Conservation (phyloP, 92 coral and sea anemone genomes). For the Palythoa caribaeorum region DNA sequence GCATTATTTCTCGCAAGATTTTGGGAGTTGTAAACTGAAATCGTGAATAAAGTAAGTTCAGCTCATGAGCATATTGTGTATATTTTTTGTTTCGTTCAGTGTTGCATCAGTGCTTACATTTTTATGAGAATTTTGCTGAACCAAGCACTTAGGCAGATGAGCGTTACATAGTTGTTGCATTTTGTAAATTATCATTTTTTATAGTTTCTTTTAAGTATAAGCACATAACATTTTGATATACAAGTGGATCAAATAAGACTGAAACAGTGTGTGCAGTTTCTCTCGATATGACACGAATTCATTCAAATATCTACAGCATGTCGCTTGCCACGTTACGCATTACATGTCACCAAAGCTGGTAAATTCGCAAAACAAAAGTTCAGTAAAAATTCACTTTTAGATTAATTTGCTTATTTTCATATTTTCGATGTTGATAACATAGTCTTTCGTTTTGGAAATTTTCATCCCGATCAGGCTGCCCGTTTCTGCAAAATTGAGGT, state of each 20-base stretch:
- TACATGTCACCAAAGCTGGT: not conserved
- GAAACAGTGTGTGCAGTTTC: not conserved
- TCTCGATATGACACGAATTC: not conserved
- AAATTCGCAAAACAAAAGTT: not conserved
- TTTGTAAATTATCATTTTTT: not conserved
- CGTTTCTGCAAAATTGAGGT: not conserved
- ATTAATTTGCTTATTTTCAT: not conserved
- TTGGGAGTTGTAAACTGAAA: no score
- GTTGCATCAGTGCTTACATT: not conserved
- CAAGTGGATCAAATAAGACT: not conserved
- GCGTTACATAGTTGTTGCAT: not conserved
- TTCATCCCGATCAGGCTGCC: not conserved
- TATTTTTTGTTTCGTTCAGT: not conserved
- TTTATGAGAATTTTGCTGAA: not conserved
- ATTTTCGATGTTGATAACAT: no score
- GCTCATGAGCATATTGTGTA: not conserved
- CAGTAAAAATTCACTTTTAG: not conserved
- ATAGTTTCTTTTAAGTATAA: not conserved
- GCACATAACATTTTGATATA: not conserved
- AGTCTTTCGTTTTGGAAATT: not conserved
- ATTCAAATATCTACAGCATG: not conserved
- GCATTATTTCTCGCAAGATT: no score
- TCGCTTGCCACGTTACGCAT: not conserved
- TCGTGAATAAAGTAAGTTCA: no score
- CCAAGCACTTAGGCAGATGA: not conserved